Evolutionary conservation across 2,113 vertebrate genomes (phyloP).

Genomic region (Pardalotus punctatus): DNA sequence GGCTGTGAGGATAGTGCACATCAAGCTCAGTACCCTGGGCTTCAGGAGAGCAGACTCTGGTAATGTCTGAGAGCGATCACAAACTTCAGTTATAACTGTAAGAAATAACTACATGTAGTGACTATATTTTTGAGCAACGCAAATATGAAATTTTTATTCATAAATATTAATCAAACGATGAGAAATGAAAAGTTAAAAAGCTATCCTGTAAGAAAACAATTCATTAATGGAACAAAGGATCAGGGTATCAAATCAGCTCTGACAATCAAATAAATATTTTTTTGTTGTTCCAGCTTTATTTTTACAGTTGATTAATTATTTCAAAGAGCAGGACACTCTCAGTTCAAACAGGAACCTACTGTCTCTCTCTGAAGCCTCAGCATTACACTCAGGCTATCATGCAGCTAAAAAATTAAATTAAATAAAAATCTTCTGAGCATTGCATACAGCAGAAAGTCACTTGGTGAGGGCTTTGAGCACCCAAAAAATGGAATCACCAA

Average conservation of each 20-base stretch:
- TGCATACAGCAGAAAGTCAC: not conserved
- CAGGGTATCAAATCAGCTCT: not conserved
- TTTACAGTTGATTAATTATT: not conserved
- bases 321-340: not conserved
- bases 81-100: not conserved
- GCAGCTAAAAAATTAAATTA: not conserved
- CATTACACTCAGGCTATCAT: not conserved
- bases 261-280: not conserved
- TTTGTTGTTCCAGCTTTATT: not conserved
- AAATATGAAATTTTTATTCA: not conserved
- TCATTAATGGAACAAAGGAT: not conserved
- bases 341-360: not conserved
- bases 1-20: not conserved
- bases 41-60: not conserved
- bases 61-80: not conserved
- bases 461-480: not conserved
- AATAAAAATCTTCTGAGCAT: not conserved
- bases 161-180: not conserved
- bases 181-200: not conserved
- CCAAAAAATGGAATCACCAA: not conserved
- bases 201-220: not conserved
- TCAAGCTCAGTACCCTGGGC: not conserved
- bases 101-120: not conserved
- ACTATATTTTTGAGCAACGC: not conserved
- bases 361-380: not conserved